phyloP scores from a whole-genome alignment of 2,888 invertebrate genomes.

The Orchestes rusci region DNA sequence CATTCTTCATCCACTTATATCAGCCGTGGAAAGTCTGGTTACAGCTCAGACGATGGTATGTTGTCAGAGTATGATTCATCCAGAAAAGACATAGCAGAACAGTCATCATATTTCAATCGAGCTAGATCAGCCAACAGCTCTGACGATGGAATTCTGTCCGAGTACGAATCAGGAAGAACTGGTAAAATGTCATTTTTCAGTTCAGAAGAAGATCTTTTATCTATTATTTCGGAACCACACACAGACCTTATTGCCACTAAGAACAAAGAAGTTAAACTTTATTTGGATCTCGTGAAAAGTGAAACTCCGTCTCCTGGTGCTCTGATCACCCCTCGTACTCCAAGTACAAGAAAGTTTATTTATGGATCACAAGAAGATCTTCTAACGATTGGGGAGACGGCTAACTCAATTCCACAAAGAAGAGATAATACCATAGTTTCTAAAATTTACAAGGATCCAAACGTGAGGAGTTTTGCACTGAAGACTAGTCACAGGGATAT shows the following conservation, averaged over 20 bases:
- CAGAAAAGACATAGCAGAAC: no score
- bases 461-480: constrained; percentile 32
- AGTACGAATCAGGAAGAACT: constrained; percentile 21
- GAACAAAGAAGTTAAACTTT: constrained; percentile 9
- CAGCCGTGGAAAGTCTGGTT: constrained; percentile 1
- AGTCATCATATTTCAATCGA: constrained; percentile 1
- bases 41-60: no score
- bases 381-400: constrained; percentile 24
- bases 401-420: constrained; percentile 24
- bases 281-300: no score
- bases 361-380: constrained; percentile 30
- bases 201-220: constrained; percentile 28
- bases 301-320: constrained; percentile 12
- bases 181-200: constrained; percentile 26
- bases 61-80: no score
- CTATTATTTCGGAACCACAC: constrained; percentile 11
- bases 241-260: neutral
- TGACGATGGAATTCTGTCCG: constrained; percentile 22
- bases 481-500: constrained; percentile 26
- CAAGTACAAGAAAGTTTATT: constrained; percentile 16
- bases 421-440: constrained; percentile 35
- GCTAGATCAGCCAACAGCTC: constrained; percentile 16
- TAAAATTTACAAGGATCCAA: constrained; percentile 33
- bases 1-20: neutral
- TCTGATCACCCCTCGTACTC: constrained; percentile 24